Evolutionary conservation across 2,888 invertebrate species (phyloP).

Genomic region (Drepana falcataria): DNA sequence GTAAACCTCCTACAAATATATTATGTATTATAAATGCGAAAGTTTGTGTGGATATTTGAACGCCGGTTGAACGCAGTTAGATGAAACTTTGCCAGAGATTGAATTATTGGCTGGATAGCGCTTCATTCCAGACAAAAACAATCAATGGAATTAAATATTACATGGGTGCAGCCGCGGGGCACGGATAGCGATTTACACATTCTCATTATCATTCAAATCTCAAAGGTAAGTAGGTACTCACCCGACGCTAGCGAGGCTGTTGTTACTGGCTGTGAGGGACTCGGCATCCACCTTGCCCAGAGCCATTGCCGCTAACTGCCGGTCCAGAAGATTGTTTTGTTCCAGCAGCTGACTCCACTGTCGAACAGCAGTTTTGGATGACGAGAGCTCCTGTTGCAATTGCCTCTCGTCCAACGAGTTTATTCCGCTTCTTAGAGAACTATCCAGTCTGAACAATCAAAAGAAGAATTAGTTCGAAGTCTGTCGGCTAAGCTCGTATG

Average conservation of each 20-base stretch:
- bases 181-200: too few species aligned
- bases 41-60: too few species aligned
- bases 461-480: not conserved
- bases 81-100: too few species aligned
- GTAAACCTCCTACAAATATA: too few species aligned
- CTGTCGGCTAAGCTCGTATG: not conserved
- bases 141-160: too few species aligned
- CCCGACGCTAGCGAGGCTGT: constrained; percentile 69
- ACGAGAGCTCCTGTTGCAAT: constrained; percentile 65
- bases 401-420: constrained; percentile 73
- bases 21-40: too few species aligned
- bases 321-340: constrained; percentile 66
- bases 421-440: constrained; percentile 69
- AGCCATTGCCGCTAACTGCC: constrained; percentile 67
- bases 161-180: too few species aligned
- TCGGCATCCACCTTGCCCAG: constrained; percentile 64
- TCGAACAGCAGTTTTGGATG: constrained; percentile 62
- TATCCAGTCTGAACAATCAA: constrained; percentile 51
- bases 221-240: constrained; percentile 34
- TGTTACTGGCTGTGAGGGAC: constrained; percentile 71
- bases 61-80: too few species aligned
- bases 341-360: constrained; percentile 73
- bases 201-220: too few species aligned
- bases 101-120: too few species aligned
- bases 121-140: too few species aligned